phyloP scores from a whole-genome alignment of 2,888 invertebrate genomes.

The Nebria brevicollis region DNA sequence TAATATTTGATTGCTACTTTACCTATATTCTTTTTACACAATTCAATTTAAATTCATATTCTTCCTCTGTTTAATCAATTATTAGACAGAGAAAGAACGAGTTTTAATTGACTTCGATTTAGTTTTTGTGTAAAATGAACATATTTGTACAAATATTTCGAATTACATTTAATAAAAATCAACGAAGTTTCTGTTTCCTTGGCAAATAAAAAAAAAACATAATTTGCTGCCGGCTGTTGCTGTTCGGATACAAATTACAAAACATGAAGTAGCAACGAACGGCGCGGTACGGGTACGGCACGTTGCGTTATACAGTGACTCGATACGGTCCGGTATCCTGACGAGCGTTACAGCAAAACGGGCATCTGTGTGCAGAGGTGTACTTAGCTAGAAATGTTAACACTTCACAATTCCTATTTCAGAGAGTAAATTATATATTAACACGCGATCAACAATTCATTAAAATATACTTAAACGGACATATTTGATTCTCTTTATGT shows the following conservation, averaged over 20 bases:
- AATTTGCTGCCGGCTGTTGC: neutral
- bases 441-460: neutral
- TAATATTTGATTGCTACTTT: neutral
- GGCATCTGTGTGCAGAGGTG: neutral
- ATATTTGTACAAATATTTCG: neutral
- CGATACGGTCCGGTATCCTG: conserved; percentile 8
- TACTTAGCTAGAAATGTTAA: neutral
- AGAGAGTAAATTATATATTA: neutral
- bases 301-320: conserved; percentile 16
- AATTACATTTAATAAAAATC: neutral
- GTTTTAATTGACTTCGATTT: too few relatives aligned
- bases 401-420: neutral
- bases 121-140: neutral
- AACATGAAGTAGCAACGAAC: neutral
- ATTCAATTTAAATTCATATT: too few relatives aligned
- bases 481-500: neutral
- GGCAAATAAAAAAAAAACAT: neutral
- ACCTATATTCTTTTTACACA: neutral
- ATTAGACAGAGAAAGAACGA: too few relatives aligned
- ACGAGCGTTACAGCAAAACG: neutral
- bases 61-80: too few relatives aligned
- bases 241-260: neutral
- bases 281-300: conserved; percentile 5
- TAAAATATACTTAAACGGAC: neutral
- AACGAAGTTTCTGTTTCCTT: neutral